These are phyloP conservation scores for Alethe diademata DNA, from an alignment of 2,113 vertebrate genomes.

Conservation along the genomic window DNA sequence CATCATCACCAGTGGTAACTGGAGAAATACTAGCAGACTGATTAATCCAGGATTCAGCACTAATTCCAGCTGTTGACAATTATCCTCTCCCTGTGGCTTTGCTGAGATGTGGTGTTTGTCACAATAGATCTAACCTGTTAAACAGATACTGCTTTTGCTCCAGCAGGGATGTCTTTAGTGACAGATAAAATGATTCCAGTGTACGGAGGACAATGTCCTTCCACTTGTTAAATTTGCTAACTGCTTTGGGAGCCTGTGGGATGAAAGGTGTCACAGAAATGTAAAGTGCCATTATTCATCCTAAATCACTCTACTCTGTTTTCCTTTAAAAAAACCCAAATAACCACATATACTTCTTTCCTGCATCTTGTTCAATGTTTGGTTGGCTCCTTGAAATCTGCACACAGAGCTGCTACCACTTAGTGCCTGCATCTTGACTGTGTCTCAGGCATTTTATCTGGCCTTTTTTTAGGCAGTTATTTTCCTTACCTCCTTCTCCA, in stretches of 20 bases:
- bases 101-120: background rate
- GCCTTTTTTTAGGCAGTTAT: background rate
- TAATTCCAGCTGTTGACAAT: background rate
- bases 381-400: background rate
- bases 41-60: background rate
- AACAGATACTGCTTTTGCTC: background rate
- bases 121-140: background rate
- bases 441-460: background rate
- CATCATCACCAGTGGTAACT: background rate
- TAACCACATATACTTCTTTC: background rate
- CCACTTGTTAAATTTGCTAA: background rate
- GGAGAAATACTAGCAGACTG: background rate
- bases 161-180: background rate
- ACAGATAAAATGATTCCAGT: background rate
- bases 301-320: background rate
- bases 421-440: background rate
- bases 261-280: background rate
- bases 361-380: background rate
- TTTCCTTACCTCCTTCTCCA: background rate
- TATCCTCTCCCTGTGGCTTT: background rate
- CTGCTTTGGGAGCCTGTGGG: background rate
- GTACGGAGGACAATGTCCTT: rapidly evolving
- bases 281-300: background rate
- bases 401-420: background rate
- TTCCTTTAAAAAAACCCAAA: background rate